Conservation (phyloP, 2,113 vertebrate genomes). For the Hydropotes inermis region DNA sequence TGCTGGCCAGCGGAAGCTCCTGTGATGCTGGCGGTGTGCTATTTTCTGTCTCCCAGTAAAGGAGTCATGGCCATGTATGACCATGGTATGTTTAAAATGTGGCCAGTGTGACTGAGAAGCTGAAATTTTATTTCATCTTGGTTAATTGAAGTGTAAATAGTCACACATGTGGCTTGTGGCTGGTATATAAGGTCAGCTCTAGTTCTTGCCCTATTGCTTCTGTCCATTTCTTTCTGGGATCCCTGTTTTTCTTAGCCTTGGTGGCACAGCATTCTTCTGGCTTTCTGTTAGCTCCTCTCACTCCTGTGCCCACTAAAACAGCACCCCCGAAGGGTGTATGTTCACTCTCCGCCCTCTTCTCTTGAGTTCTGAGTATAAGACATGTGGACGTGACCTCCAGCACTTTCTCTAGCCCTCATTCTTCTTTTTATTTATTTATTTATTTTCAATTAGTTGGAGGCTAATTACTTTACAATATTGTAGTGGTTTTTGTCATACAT, state of each 20-base stretch:
- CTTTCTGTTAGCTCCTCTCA: not conserved
- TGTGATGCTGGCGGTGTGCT: not conserved
- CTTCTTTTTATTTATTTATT: not conserved
- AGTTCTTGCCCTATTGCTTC: not conserved
- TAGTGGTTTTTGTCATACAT: too few species aligned
- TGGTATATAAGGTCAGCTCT: fast-evolving
- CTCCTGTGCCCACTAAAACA: not conserved
- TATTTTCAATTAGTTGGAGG: too few species aligned
- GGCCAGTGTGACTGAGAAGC: not conserved
- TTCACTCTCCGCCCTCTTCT: not conserved
- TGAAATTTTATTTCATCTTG: not conserved
- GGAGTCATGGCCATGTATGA: not conserved
- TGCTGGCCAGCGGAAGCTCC: not conserved
- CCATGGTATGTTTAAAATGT: not conserved
- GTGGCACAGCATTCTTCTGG: not conserved
- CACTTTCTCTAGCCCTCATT: not conserved
- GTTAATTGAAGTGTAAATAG: not conserved
- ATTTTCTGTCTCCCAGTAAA: not conserved
- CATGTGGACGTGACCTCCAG: not conserved
- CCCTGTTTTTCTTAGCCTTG: not conserved
- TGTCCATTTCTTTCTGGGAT: not conserved
- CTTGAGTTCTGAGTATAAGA: not conserved
- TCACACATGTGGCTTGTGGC: not conserved
- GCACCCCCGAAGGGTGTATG: not conserved
- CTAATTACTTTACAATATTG: too few species aligned